Percentiles rank a stretch among this genome's conserved stretches.
phyloP scores from a whole-genome alignment of 2,113 vertebrate genomes.

The Hemicordylus capensis region DNA sequence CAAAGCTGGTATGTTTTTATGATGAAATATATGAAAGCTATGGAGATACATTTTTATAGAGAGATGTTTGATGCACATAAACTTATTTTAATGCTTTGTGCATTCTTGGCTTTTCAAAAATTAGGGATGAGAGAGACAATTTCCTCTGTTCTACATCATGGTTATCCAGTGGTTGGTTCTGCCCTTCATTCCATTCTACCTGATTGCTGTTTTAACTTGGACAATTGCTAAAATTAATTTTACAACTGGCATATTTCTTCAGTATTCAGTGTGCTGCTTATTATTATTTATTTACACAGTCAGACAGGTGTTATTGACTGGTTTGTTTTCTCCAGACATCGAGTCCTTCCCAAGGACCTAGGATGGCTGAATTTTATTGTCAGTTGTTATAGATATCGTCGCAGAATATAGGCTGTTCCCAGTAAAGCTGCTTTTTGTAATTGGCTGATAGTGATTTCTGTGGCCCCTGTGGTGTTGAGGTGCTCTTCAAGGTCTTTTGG shows the following conservation, averaged over 20 bases:
- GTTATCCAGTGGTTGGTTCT: not conserved
- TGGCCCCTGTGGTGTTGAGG: too few species aligned
- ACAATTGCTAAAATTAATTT: not conserved
- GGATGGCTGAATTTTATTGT: too few species aligned
- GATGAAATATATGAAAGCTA: not conserved
- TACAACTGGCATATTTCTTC: not conserved
- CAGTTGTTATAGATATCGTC: too few species aligned
- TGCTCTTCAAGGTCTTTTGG: too few species aligned
- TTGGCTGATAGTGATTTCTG: too few species aligned
- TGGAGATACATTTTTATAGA: slow-evolving; percentile 5
- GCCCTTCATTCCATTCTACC: not conserved
- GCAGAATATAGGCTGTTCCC: too few species aligned
- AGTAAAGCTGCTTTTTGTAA: too few species aligned
- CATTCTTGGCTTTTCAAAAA: not conserved
- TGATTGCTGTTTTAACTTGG: not conserved
- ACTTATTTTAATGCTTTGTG: not conserved
- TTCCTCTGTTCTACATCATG: not conserved
- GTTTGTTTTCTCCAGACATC: too few species aligned
- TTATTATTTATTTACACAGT: too few species aligned
- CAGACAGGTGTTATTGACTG: too few species aligned
- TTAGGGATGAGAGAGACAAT: not conserved
- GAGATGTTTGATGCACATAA: not conserved
- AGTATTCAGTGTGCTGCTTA: not conserved
- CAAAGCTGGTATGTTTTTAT: not conserved
- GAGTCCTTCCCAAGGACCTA: too few species aligned